A percentile compares a stretch with the other conserved stretches of the same genome.
These are phyloP conservation scores for Mustela lutreola DNA, from an alignment of 2,113 vertebrate species.

Conservation along the genomic window DNA sequence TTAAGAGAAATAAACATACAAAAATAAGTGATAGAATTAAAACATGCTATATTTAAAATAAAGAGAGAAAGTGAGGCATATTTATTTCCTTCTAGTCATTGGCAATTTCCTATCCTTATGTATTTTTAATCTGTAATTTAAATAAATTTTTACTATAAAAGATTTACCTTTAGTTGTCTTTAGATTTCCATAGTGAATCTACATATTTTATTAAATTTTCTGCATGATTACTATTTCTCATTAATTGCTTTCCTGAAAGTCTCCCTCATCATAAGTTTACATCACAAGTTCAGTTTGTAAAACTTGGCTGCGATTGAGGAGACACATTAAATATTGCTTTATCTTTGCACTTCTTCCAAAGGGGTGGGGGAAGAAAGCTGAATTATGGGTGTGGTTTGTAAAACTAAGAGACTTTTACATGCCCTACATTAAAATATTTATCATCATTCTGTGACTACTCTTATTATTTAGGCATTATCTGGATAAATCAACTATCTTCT, in stretches of 20 bases:
- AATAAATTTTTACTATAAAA: neutral
- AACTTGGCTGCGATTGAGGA: neutral
- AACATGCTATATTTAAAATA: neutral
- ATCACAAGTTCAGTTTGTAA: neutral
- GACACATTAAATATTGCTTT: neutral
- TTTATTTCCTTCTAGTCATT: neutral
- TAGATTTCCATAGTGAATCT: neutral
- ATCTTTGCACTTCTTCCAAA: neutral
- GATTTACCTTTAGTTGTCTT: neutral
- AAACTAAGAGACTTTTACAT: neutral
- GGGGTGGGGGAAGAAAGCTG: neutral
- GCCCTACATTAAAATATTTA: neutral
- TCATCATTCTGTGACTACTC: neutral
- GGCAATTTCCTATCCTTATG: neutral
- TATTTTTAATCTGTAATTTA: slow-evolving; percentile 5
- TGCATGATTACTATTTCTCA: neutral
- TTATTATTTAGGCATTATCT: neutral
- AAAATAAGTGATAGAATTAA: neutral
- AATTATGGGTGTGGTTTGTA: neutral
- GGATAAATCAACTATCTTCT: neutral
- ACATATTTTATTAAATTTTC: neutral
- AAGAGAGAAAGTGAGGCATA: neutral
- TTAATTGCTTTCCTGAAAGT: neutral
- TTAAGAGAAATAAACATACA: neutral
- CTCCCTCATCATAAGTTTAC: neutral